phyloP scores from a whole-genome alignment of 2,113 vertebrate genomes.

The Guaruba guarouba region DNA sequence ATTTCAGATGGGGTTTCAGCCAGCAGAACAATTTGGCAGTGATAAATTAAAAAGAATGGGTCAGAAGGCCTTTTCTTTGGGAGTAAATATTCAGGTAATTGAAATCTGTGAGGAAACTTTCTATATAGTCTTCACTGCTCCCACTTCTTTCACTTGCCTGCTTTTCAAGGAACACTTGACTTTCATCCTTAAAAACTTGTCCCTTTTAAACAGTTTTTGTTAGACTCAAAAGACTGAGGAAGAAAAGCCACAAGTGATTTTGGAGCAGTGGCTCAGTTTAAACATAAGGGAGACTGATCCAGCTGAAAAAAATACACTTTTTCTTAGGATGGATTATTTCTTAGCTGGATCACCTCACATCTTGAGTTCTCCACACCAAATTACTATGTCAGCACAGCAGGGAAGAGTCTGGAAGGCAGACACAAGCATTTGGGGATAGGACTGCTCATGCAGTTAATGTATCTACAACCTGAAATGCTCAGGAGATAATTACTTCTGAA shows the following conservation, averaged over 20 bases:
- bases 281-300: background rate
- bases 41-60: background rate
- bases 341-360: background rate
- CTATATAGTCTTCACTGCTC: background rate
- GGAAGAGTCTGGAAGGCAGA: background rate
- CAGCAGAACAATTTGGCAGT: background rate
- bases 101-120: background rate
- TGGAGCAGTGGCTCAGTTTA: background rate
- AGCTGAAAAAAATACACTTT: background rate
- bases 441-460: background rate
- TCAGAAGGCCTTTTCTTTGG: background rate
- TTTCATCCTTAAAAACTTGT: background rate
- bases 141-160: background rate
- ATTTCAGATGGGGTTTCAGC: background rate
- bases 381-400: background rate
- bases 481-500: background rate
- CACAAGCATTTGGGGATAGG: fast-evolving
- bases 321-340: background rate
- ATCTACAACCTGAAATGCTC: background rate
- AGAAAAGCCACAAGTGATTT: background rate
- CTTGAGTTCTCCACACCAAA: background rate
- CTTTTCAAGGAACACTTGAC: background rate
- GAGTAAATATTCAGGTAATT: background rate
- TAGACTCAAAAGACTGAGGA: background rate
- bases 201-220: background rate